Evolutionary conservation across 2,888 invertebrate genomes (phyloP).

Genomic region (Andrena trimmerana): DNA sequence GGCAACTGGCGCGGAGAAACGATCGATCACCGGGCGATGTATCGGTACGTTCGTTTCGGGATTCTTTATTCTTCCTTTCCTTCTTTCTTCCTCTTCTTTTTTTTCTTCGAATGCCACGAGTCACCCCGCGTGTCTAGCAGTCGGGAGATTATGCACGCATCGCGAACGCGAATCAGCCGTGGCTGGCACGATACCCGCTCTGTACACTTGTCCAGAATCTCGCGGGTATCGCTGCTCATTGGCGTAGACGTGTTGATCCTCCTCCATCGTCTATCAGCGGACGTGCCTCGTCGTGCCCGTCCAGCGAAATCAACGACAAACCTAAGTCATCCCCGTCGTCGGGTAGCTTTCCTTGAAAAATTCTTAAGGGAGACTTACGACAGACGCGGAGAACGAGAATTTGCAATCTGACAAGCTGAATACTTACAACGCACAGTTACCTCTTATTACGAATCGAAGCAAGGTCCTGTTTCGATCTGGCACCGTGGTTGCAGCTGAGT

Average conservation of each 20-base stretch:
- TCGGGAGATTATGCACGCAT: constrained; percentile 64
- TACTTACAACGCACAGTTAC: too few relatives aligned
- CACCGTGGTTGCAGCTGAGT: too few relatives aligned
- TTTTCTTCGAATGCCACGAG: constrained; percentile 67
- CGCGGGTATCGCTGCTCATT: constrained; percentile 58
- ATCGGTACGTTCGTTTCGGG: constrained; percentile 47
- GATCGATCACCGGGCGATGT: constrained; percentile 64
- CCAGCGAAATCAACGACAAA: constrained; percentile 14
- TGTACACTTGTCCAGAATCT: constrained; percentile 63
- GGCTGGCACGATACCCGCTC: constrained; percentile 52
- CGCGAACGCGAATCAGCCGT: constrained; percentile 57
- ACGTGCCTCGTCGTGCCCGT: too few relatives aligned
- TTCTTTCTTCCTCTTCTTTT: neutral
- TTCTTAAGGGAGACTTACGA: neutral
- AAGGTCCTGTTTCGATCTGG: too few relatives aligned
- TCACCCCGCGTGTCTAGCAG: constrained; percentile 65
- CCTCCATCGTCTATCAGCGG: constrained; percentile 26
- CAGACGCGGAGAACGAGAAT: too few relatives aligned
- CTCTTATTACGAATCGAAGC: too few relatives aligned
- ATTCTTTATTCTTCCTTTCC: constrained; percentile 43
- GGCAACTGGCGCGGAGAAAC: constrained; percentile 58
- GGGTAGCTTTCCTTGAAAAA: neutral
- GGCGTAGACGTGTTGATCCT: constrained; percentile 63
- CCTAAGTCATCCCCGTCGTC: neutral
- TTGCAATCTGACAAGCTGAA: too few relatives aligned